Conservation (phyloP, 2,113 vertebrate genomes). For the Hemichromis elongatus region DNA sequence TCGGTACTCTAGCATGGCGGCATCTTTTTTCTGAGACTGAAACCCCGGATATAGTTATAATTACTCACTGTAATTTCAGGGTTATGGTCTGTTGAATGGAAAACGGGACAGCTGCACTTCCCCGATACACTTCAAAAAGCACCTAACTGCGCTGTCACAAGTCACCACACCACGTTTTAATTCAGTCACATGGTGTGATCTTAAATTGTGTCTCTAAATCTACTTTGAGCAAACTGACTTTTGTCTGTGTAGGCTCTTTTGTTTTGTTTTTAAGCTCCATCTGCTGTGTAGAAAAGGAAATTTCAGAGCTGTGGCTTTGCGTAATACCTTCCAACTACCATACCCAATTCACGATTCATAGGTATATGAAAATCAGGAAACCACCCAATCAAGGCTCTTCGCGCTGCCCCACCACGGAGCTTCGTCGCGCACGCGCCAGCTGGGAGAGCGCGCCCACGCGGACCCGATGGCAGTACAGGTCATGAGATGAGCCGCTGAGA, state of each 20-base stretch:
- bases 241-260: neutral
- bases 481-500: conserved; percentile 57
- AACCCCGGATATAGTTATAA: neutral
- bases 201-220: neutral
- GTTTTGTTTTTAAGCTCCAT: neutral
- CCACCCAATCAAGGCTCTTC: conserved; percentile 13
- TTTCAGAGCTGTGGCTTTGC: neutral
- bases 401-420: neutral
- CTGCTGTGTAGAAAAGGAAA: neutral
- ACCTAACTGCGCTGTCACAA: neutral
- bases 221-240: neutral
- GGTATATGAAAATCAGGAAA: neutral
- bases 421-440: conserved; percentile 38
- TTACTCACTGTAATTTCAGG: neutral
- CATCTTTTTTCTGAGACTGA: neutral
- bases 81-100: neutral
- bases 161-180: neutral
- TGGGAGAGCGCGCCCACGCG: conserved; percentile 51
- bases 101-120: neutral
- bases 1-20: neutral
- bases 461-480: conserved; percentile 62
- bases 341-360: neutral
- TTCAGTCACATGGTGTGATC: neutral
- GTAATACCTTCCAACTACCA: neutral
- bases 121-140: neutral